A percentile compares a stretch with the other conserved stretches of the same genome.
phyloP scores from a whole-genome alignment of 2,113 vertebrate species.

The Ptyas mucosa region DNA sequence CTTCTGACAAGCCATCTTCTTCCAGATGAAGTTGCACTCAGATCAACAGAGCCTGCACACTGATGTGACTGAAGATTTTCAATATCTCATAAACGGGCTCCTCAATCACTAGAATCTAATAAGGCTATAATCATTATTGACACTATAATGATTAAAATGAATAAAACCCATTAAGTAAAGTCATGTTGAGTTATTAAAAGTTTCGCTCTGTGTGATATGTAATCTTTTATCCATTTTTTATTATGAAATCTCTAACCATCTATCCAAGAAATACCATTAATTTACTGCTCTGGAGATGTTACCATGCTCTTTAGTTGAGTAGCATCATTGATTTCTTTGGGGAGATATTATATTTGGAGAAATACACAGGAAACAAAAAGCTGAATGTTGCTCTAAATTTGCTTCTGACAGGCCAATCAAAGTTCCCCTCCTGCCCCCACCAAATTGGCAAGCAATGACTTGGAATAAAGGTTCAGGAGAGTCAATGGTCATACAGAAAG shows the following conservation, averaged over 20 bases:
- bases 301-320: slow-evolving; percentile 85
- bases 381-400: slow-evolving; percentile 76
- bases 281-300: slow-evolving; percentile 85
- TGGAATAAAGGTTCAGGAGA: slow-evolving; percentile 63
- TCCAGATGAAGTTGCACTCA: slow-evolving; percentile 78
- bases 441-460: slow-evolving; percentile 49
- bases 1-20: slow-evolving; percentile 61
- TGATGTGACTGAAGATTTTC: slow-evolving; percentile 70
- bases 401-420: slow-evolving; percentile 77
- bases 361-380: slow-evolving; percentile 76
- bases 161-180: slow-evolving; percentile 99
- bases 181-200: slow-evolving; percentile 96
- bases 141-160: slow-evolving; percentile 99
- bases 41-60: slow-evolving; percentile 60
- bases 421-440: slow-evolving; percentile 64
- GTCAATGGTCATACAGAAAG: slow-evolving; percentile 58
- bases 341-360: slow-evolving; percentile 83
- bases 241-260: slow-evolving; percentile 90
- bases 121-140: slow-evolving; percentile 99
- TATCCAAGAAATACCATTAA: slow-evolving; percentile 88
- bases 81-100: slow-evolving; percentile 80
- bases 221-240: slow-evolving; percentile 95
- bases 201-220: slow-evolving; percentile 81
- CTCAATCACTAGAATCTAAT: slow-evolving; percentile 94
- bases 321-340: slow-evolving; percentile 84